Percentiles rank a stretch among this genome's conserved stretches.
These are phyloP conservation scores for Cavia aperea DNA, from an alignment of 2,113 vertebrate species.

Conservation along the genomic window DNA sequence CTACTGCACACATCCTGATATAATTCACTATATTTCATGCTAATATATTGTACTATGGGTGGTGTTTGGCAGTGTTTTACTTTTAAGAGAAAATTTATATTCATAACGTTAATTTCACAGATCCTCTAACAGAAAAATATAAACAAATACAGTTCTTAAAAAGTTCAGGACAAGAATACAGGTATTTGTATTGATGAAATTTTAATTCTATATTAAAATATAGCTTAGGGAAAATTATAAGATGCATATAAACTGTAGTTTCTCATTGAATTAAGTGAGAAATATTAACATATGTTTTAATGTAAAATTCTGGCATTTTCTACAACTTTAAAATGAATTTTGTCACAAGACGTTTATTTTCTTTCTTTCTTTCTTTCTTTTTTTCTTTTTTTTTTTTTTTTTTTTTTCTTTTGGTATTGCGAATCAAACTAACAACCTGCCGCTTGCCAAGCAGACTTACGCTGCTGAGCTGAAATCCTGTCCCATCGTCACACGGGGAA, in stretches of 20 bases:
- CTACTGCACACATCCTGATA: not conserved
- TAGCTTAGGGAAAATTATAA: not conserved
- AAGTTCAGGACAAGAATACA: not conserved
- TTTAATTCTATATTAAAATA: constrained; percentile 3
- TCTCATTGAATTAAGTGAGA: not conserved
- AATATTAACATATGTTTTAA: not conserved
- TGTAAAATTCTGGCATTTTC: not conserved
- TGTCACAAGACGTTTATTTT: not conserved
- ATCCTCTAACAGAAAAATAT: not conserved
- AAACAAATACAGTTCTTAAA: not conserved
- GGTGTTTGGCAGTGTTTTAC: not conserved
- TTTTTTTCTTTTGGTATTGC: too few relatives aligned
- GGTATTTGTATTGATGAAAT: not conserved
- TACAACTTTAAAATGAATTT: not conserved
- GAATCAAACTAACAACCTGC: too few relatives aligned
- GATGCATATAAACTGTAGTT: not conserved
- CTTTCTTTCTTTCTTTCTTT: too few relatives aligned
- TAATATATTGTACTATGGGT: not conserved
- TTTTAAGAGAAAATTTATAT: constrained; percentile 16
- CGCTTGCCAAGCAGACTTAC: too few relatives aligned
- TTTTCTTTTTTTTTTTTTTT: too few relatives aligned
- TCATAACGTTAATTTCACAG: not conserved
- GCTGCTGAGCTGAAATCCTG: too few relatives aligned
- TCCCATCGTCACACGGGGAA: too few relatives aligned
- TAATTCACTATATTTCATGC: not conserved